These are phyloP conservation scores for Galaxea fascicularis DNA, from an alignment of 92 coral and sea anemone species.

Conservation along the genomic window DNA sequence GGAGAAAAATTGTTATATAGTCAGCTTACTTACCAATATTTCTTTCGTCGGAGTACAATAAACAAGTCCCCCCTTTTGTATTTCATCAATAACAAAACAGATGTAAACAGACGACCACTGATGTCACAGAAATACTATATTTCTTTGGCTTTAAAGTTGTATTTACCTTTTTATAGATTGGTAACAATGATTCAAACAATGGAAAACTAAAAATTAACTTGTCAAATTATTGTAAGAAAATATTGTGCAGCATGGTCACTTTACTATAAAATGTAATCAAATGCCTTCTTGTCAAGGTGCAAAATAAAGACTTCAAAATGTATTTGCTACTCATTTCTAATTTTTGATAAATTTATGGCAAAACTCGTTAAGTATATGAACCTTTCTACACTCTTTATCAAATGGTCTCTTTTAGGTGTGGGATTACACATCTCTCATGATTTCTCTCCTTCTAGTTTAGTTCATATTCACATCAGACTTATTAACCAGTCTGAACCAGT, in stretches of 20 bases:
- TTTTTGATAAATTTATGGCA: constrained; percentile 23
- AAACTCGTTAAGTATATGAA: constrained; percentile 13
- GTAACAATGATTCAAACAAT: no score
- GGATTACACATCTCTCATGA: constrained; percentile 22
- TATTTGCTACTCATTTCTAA: constrained; percentile 22
- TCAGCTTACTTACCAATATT: no score
- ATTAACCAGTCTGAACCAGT: constrained; percentile 9
- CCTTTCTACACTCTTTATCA: constrained; percentile 12
- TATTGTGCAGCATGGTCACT: constrained; percentile 8
- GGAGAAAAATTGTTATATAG: no score
- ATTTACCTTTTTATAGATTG: constrained; percentile 1
- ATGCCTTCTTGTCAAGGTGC: no score
- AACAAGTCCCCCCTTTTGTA: no score
- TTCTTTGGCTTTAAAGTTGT: constrained; percentile 11
- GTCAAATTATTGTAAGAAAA: constrained; percentile 14
- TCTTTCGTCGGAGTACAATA: no score
- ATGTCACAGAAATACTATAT: constrained; percentile 6
- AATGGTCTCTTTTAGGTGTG: constrained; percentile 16
- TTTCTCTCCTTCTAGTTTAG: constrained; percentile 15
- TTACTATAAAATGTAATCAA: constrained; percentile 9
- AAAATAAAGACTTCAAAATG: constrained; percentile 9
- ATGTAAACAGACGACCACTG: no score
- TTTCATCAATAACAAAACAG: no score
- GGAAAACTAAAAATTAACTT: not conserved
- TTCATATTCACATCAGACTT: constrained; percentile 9